A percentile compares a stretch with the other conserved stretches of the same genome.
These are phyloP conservation scores for Epinephelus coioides DNA, from an alignment of 2,797 vertebrate genomes.

Conservation along the genomic window DNA sequence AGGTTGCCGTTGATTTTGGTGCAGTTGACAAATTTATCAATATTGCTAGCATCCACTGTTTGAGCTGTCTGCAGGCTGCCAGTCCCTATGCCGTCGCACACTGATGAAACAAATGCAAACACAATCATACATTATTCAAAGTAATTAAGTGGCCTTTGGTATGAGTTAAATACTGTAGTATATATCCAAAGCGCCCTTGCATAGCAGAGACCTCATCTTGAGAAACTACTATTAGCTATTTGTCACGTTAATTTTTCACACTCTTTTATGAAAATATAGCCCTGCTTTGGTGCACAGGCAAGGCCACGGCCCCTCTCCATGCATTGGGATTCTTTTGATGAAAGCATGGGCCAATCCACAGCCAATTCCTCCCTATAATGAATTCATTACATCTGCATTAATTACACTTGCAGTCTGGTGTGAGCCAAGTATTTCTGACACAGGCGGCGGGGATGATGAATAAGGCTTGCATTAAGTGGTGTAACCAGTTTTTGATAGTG, in stretches of 20 bases:
- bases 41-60: conserved; percentile 98
- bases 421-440: conserved; percentile 79
- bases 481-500: conserved; percentile 83
- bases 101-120: conserved; percentile 77
- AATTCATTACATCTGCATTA: conserved; percentile 85
- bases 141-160: background rate
- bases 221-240: conserved; percentile 41
- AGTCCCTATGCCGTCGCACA: conserved; percentile 97
- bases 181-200: conserved; percentile 37
- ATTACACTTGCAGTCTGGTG: conserved; percentile 72
- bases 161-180: background rate
- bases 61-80: conserved; percentile 92
- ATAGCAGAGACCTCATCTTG: background rate
- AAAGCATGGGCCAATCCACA: conserved; percentile 67
- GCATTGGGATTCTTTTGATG: conserved; percentile 68
- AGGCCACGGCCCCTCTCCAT: conserved; percentile 58
- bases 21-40: conserved; percentile 97
- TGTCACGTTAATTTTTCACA: conserved; percentile 45
- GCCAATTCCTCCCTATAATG: conserved; percentile 77
- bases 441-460: conserved; percentile 75
- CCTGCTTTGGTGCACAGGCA: conserved; percentile 40
- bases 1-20: conserved; percentile 99
- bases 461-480: conserved; percentile 80
- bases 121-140: conserved; percentile 4
- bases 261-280: conserved; percentile 47